Conservation (phyloP, 2,113 vertebrate species). For the Marmota monax region DNA sequence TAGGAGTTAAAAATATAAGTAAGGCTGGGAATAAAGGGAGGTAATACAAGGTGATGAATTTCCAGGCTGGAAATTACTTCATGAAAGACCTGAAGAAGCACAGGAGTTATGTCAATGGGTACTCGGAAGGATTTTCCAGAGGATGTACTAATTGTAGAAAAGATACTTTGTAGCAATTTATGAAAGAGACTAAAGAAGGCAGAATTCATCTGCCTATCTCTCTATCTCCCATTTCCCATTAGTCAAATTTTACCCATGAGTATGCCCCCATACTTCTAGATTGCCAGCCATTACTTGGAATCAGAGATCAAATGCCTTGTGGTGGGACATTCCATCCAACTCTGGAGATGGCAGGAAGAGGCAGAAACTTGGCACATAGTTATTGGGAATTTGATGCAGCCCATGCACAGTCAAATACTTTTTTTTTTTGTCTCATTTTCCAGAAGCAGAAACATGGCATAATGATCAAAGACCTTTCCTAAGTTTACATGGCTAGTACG, state of each 20-base stretch:
- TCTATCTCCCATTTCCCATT: background rate
- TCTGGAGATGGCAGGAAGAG: background rate
- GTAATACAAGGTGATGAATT: background rate
- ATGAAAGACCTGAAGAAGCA: background rate
- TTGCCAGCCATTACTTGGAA: background rate
- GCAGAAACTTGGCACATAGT: background rate
- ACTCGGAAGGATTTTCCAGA: background rate
- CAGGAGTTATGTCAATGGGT: background rate
- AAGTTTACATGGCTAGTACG: background rate
- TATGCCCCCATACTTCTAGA: background rate
- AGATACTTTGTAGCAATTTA: background rate
- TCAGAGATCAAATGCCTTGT: background rate
- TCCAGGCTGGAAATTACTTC: background rate
- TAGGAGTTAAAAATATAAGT: background rate
- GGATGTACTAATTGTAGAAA: background rate
- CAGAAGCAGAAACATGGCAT: background rate
- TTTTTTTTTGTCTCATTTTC: slow-evolving; percentile 17
- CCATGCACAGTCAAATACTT: background rate
- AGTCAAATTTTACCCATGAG: background rate
- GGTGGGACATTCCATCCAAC: background rate
- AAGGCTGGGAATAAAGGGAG: background rate
- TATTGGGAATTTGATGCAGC: background rate
- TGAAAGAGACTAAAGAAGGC: background rate
- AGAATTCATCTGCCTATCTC: background rate
- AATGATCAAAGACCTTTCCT: background rate